These are phyloP conservation scores for Pseudorhiza aurosa DNA, from an alignment of 30 jellyfish, hydroid and myxozoan species.

Conservation along the genomic window DNA sequence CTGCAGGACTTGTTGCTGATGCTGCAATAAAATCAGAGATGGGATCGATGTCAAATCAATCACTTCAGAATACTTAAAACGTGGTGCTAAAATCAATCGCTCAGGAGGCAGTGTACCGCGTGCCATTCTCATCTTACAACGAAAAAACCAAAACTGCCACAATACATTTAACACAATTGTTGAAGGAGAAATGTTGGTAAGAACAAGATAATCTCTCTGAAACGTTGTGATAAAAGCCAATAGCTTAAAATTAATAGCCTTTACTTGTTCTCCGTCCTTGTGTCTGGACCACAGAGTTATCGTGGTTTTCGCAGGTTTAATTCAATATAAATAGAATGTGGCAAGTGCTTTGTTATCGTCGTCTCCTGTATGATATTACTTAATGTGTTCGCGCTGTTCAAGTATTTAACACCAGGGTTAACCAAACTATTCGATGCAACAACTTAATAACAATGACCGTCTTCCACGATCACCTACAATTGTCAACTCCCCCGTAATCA, in stretches of 20 bases:
- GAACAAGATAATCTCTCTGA: constrained; percentile 10
- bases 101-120: too few species aligned
- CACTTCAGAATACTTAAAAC: neutral
- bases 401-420: neutral
- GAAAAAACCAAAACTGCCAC: neutral
- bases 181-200: neutral
- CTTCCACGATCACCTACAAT: too few species aligned
- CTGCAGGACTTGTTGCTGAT: constrained; percentile 98
- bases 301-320: constrained; percentile 48
- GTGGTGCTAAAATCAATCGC: neutral
- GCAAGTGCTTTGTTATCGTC: neutral
- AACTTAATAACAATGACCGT: too few species aligned
- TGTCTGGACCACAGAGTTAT: constrained; percentile 61
- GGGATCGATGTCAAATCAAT: neutral
- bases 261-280: constrained; percentile 19
- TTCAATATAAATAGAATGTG: constrained; percentile 12
- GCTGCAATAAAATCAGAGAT: constrained; percentile 47
- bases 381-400: neutral
- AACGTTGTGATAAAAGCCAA: constrained; percentile 31
- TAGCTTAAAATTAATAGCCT: constrained; percentile 16
- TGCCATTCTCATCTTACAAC: too few species aligned
- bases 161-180: neutral
- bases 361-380: neutral
- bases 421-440: neutral
- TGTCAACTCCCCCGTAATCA: too few species aligned